Base-by-base conservation (phyloP, 2,888 invertebrate species). In the Aradus depressus region DNA sequence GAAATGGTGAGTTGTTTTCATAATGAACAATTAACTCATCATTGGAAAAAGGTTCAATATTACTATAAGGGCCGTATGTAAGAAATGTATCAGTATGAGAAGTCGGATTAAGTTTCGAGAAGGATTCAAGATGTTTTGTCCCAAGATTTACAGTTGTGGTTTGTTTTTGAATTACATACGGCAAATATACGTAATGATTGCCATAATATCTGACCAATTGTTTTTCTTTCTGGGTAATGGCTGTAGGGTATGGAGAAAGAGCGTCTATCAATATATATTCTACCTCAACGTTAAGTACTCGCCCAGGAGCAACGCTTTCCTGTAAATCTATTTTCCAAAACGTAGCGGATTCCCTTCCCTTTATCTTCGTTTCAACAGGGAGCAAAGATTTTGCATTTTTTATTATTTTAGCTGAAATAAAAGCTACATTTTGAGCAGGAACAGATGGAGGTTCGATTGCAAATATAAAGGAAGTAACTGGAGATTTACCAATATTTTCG, bases 1-100 rank as follows among this genome's bases (percentile, higher is more conserved):
- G 70, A 70, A 99, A 98, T 25, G 97, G 95, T 34, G 86, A 78
- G 66, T 95, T 93, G 68, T 96, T 98, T 69, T 96, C 97, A 66
- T 84, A 96, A 68, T 99, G 98, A 28, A 97, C 72, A 34, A 71
- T 71, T 60, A 96, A 66, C 59, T 81, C 78, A 59, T 83, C 79
- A 57, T 63, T 51, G 21, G 73, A 66, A 59, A 74, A 75, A 0
- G 79, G 70, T 55, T 75, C 71, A 52, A 82, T 73, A 60, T 87
- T 83, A 50, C 83, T 78, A 66, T 84, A 95, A 0, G 95, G 86
- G 4, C 98, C 98, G 67, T 92, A 95, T 1, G 74, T 78, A 42
- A 98, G 76, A n/a, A 78, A 75, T 22, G 80, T 81, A 57, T 92
- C 91, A 44, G 79, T 76, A 60, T 84, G 81, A 8, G 79, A 72